These are phyloP conservation scores for Scaptomyza caliginosa DNA, from an alignment of 2,888 invertebrate species.

Conservation along the genomic window DNA sequence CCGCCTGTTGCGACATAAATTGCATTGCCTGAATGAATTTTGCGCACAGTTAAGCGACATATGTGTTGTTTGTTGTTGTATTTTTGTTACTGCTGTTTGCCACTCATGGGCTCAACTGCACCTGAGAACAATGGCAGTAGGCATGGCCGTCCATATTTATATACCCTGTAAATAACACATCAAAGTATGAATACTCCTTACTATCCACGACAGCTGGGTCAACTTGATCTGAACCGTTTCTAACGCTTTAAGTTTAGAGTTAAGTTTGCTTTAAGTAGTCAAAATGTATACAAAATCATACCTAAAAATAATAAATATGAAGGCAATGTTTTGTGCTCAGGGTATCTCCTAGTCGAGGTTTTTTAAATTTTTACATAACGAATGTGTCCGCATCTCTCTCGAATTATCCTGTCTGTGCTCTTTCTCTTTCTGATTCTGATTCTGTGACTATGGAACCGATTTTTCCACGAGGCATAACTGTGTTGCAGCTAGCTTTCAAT, in stretches of 20 bases:
- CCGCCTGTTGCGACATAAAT: slow-evolving; percentile 75
- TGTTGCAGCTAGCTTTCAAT: slow-evolving; percentile 63
- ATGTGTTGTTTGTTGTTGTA: slow-evolving; percentile 31
- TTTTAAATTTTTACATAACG: no score
- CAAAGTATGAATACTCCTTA: no score
- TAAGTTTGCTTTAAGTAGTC: no score
- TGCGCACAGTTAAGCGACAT: slow-evolving; percentile 72
- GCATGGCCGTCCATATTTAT: slow-evolving; percentile 31
- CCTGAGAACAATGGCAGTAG: slow-evolving; percentile 76
- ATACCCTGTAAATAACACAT: no score
- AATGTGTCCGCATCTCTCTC: background rate
- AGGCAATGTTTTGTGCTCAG: background rate
- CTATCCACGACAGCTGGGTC: no score
- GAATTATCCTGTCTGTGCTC: background rate
- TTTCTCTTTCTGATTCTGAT: background rate
- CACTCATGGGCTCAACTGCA: slow-evolving; percentile 36
- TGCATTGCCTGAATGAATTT: slow-evolving; percentile 70
- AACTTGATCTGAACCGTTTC: no score
- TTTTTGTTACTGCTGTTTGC: slow-evolving; percentile 24
- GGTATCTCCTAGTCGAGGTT: no score
- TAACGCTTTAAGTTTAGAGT: no score
- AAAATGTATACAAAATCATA: no score
- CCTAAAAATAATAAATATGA: no score
- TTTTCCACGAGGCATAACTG: slow-evolving; percentile 46
- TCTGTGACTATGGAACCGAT: slow-evolving; percentile 11